phyloP scores from a whole-genome alignment of 2,797 vertebrate genomes.

The Arctocebus calabarensis region DNA sequence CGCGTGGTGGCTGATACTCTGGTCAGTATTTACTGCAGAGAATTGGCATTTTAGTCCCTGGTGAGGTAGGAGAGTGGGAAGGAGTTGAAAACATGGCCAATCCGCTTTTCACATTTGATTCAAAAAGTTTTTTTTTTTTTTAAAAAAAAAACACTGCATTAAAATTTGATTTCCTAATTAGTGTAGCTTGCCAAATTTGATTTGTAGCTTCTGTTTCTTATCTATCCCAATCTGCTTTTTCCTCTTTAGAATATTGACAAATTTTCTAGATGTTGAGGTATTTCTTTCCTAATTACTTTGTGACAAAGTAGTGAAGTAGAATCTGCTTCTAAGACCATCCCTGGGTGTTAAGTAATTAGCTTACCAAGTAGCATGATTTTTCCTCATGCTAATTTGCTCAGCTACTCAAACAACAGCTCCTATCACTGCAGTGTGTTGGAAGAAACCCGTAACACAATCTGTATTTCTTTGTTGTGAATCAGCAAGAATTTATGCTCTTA shows the following conservation, averaged over 20 bases:
- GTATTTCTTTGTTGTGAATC: constrained; percentile 54
- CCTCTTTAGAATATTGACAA: constrained; percentile 59
- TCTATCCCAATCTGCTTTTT: constrained; percentile 60
- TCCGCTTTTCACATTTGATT: constrained; percentile 29
- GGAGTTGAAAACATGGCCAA: not conserved
- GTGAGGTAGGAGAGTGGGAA: not conserved
- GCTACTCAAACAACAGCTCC: not conserved
- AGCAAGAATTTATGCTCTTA: constrained; percentile 42
- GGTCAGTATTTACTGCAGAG: not conserved
- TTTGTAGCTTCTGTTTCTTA: constrained; percentile 69
- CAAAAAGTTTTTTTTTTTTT: not conserved
- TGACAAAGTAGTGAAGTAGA: constrained; percentile 36
- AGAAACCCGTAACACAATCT: not conserved
- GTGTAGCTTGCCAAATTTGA: constrained; percentile 67
- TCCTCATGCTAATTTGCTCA: not conserved
- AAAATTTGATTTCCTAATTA: constrained; percentile 51
- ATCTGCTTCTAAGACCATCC: constrained; percentile 49
- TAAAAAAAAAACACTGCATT: not conserved
- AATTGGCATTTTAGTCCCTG: constrained; percentile 7
- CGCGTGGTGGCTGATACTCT: not conserved
- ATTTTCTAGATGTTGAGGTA: constrained; percentile 46
- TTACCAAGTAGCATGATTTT: not conserved
- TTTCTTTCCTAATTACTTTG: constrained; percentile 65
- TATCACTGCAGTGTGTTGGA: not conserved
- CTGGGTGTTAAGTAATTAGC: constrained; percentile 46